A percentile compares a stretch with the other conserved stretches of the same genome.
Conservation (phyloP, 2,888 invertebrate species). For the Palloptera scutellata region DNA sequence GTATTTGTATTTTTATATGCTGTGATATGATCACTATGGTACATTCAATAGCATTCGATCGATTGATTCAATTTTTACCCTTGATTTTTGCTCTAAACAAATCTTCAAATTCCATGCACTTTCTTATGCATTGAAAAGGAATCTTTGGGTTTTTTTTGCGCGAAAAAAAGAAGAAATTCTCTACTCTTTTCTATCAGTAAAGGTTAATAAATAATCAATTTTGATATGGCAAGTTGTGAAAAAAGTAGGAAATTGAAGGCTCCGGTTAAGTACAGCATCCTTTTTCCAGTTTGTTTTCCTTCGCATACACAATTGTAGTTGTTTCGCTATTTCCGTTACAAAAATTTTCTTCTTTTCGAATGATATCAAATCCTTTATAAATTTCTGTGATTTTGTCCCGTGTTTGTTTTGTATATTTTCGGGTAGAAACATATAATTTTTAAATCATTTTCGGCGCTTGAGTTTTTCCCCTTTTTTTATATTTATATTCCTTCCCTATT, state of each 20-base stretch:
- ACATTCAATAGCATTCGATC: too few relatives aligned
- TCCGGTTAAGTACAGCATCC: conserved; percentile 31
- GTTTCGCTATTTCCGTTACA: background rate
- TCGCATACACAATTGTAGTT: conserved; percentile 20
- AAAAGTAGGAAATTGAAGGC: conserved; percentile 43
- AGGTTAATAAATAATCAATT: conserved; percentile 50
- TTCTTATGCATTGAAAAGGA: conserved; percentile 8
- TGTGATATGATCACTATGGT: conserved; percentile 4
- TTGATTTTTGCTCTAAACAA: conserved; percentile 25
- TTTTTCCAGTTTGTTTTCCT: conserved; percentile 20
- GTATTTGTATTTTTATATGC: conserved; percentile 7
- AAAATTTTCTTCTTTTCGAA: conserved; percentile 2
- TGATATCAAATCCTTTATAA: background rate
- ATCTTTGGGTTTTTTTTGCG: background rate
- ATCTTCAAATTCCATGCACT: background rate
- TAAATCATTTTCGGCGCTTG: conserved; percentile 32
- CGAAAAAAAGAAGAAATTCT: background rate
- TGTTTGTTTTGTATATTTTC: conserved; percentile 20
- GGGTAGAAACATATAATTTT: conserved; percentile 39
- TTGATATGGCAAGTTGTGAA: conserved; percentile 42
- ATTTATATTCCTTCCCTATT: background rate
- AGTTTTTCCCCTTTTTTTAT: conserved; percentile 5
- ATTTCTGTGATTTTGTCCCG: background rate
- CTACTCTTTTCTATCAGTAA: conserved; percentile 44
- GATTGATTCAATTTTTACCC: conserved; percentile 25